Evolutionary conservation across 2,113 vertebrate genomes (phyloP), one percentile per base, ranked within the genome.

Genomic region (Gadus macrocephalus): DNA sequence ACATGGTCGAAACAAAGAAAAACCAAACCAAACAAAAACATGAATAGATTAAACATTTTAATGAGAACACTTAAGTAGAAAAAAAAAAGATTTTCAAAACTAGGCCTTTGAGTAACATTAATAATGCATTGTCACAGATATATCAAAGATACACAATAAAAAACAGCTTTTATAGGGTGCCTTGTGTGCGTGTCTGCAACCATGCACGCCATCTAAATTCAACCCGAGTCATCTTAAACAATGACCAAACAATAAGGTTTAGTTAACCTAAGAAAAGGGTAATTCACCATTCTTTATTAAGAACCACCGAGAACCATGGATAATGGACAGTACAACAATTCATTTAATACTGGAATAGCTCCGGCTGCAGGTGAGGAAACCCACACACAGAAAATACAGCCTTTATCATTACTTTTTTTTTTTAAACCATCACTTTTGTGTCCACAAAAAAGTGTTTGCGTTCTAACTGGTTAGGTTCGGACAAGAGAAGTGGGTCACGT

Each of bases 61-160:
- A 90, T 89, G 85, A 86, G 82, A 87, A 88, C 85, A 88, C 75
- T 85, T 82, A 86, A 78, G 81, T 87, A 85, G 15, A 87, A 87
- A 86, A 78, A 71, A 74, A 81, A 53, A 56, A 80, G 75, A 69
- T 83, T 85, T 87, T 84, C 80, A 88, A 88, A 87, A 89, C 87
- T 88, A 89, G 85, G 81, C 83, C 81, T 88, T 85, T 88, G 86
- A 86, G 86, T 87, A 89, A 86, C 83, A 90, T 89, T 89, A 90
- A 89, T 89, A 85, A 89, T 86, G 87, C 80, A 86, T 89, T 78
- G 86, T 89, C 85, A 88, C 89, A 89, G 74, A 85, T 84, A 88
- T 88, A 86, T 78, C 85, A 88, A 84, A 88, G 79, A 71, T 87
- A 88, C 79, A 88, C 81, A 83, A 81, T 85, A 87, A 80, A 84